Evolutionary conservation across 1,140 invertebrate species (phyloP).

Genomic region (Diploscapter pachys): DNA sequence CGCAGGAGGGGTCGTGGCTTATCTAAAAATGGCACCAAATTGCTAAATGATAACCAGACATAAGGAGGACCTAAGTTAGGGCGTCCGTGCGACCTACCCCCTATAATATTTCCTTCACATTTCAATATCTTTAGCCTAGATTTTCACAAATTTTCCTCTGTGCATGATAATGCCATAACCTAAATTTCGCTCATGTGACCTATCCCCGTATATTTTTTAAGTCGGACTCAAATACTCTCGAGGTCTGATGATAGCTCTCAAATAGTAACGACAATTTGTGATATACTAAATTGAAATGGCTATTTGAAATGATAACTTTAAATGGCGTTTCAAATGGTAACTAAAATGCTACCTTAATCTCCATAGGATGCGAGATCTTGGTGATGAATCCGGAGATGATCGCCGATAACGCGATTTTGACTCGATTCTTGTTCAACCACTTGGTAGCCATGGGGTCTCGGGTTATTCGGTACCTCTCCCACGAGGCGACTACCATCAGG

Average conservation of each 20-base stretch:
- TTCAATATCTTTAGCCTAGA: too few relatives aligned
- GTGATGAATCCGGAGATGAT: slow-evolving; percentile 47
- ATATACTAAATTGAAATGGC: not conserved
- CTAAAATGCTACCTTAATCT: slow-evolving; percentile 42
- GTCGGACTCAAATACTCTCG: too few relatives aligned
- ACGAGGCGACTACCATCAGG: slow-evolving; percentile 49
- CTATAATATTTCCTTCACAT: too few relatives aligned
- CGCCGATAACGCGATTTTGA: slow-evolving; percentile 41
- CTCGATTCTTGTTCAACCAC: slow-evolving; percentile 40
- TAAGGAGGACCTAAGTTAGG: not conserved
- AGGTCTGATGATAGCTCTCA: not conserved
- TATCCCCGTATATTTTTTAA: too few relatives aligned
- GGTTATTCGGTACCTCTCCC: slow-evolving; percentile 49
- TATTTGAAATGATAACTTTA: slow-evolving; percentile 1
- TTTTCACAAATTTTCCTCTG: too few relatives aligned
- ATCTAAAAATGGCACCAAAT: slow-evolving; percentile 38
- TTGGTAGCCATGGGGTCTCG: slow-evolving; percentile 25
- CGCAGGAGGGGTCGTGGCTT: slow-evolving; percentile 33
- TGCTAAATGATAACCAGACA: slow-evolving; percentile 1
- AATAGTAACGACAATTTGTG: slow-evolving; percentile 1
- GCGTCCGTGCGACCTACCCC: too few relatives aligned
- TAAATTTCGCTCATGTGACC: too few relatives aligned
- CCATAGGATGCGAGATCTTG: slow-evolving; percentile 42
- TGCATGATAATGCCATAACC: too few relatives aligned
- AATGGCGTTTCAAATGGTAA: not conserved